A percentile compares a stretch with the other conserved stretches of the same genome.
Evolutionary conservation across 2,888 invertebrate species (phyloP).

Genomic region (Hypsopygia costalis): DNA sequence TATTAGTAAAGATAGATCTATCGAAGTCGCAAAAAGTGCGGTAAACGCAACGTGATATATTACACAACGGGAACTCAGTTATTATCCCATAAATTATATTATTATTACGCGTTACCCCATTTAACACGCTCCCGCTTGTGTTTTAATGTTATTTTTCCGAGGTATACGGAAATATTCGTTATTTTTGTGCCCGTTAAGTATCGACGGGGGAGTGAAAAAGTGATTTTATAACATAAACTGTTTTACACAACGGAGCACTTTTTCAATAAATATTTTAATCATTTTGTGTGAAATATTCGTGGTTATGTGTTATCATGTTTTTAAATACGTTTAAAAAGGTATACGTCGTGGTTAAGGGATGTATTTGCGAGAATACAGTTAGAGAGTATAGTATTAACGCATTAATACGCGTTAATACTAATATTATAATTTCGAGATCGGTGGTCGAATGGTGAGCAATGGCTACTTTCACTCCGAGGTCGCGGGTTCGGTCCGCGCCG

Average conservation of each 20-base stretch:
- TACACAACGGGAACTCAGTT: slow-evolving; percentile 30
- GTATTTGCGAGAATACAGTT: too few species aligned
- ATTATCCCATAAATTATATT: slow-evolving; percentile 36
- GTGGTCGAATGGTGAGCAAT: too few species aligned
- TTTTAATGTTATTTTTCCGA: slow-evolving; percentile 2
- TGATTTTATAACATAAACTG: background rate
- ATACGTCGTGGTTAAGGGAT: too few species aligned
- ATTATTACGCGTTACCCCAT: slow-evolving; percentile 33
- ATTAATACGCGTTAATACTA: too few species aligned
- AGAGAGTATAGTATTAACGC: too few species aligned
- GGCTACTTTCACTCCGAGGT: too few species aligned
- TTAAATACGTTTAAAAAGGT: too few species aligned
- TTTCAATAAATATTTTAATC: too few species aligned
- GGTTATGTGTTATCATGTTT: too few species aligned
- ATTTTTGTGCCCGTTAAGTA: background rate
- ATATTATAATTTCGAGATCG: too few species aligned
- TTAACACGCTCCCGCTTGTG: slow-evolving; percentile 2
- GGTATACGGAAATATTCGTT: background rate
- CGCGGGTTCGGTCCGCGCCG: too few species aligned
- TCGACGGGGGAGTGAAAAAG: background rate
- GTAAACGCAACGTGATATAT: slow-evolving; percentile 20
- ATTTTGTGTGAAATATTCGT: too few species aligned
- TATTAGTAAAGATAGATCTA: background rate
- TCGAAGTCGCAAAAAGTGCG: slow-evolving; percentile 13
- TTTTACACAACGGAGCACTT: background rate